These are phyloP conservation scores for Lepisosteus osseus DNA, from an alignment of 2,113 vertebrate genomes.

Conservation along the genomic window DNA sequence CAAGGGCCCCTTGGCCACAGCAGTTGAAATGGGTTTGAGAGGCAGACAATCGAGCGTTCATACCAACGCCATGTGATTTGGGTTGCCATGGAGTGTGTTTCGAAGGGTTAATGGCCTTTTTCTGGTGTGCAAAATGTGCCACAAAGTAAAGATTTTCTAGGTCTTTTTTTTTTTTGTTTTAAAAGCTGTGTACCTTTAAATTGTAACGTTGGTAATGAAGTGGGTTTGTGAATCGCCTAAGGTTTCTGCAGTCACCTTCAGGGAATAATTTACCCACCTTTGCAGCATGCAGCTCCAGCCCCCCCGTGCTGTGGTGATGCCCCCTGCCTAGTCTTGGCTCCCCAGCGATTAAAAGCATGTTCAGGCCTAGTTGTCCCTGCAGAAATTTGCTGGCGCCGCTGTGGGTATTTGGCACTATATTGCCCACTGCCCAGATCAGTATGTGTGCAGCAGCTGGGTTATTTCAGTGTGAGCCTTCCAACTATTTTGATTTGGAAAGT, in stretches of 20 bases:
- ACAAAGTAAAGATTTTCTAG: no score
- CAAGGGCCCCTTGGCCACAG: no score
- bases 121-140: conserved; percentile 16
- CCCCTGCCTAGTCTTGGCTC: background rate
- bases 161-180: background rate
- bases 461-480: background rate
- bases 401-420: background rate
- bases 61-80: conserved; percentile 27
- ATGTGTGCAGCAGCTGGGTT: background rate
- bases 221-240: conserved; percentile 1
- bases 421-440: background rate
- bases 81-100: conserved; percentile 60
- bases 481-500: background rate
- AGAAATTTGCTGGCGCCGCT: background rate
- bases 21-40: background rate
- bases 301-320: background rate
- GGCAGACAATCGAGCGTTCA: background rate
- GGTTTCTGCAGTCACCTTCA: conserved; percentile 20
- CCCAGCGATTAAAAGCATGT: background rate
- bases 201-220: background rate
- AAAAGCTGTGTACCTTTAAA: background rate
- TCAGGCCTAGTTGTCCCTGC: background rate
- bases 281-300: conserved; percentile 1
- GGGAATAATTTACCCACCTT: conserved; percentile 25
- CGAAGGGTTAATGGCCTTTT: conserved; percentile 66